Conservation (phyloP, 1,140 invertebrate genomes). For the Pseudomyrmex dendroicus region DNA sequence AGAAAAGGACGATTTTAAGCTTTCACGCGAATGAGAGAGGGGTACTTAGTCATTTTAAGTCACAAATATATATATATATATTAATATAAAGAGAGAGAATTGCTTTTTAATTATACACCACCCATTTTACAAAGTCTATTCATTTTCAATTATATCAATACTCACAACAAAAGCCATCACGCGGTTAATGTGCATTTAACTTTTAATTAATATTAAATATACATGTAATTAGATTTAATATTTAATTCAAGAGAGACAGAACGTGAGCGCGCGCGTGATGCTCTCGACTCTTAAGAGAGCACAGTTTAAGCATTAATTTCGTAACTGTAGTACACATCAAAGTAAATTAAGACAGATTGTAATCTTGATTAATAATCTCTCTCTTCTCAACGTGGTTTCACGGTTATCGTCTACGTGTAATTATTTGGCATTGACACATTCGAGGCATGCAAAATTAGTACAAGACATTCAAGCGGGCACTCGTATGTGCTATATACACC, state of each 20-base stretch:
- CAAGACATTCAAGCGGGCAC: constrained; percentile 21
- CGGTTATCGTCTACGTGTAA: neutral
- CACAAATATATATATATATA: constrained; percentile 26
- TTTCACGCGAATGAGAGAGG: constrained; percentile 4
- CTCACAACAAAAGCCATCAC: neutral
- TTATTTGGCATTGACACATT: neutral
- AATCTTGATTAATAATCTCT: neutral
- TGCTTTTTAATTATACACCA: neutral
- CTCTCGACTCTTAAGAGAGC: constrained; percentile 21
- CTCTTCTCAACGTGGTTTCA: neutral
- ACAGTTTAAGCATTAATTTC: constrained; percentile 15
- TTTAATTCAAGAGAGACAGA: neutral
- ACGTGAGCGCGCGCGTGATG: neutral
- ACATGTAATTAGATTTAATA: constrained; percentile 44
- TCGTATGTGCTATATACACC: neutral
- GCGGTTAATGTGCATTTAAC: constrained; percentile 22
- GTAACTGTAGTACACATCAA: neutral
- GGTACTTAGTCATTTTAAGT: constrained; percentile 37
- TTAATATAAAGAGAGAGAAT: constrained; percentile 1
- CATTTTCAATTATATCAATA: constrained; percentile 39
- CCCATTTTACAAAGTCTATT: neutral
- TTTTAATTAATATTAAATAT: constrained; percentile 34
- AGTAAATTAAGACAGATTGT: neutral
- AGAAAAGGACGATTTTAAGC: constrained; percentile 17
- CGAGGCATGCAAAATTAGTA: constrained; percentile 24